Percentiles rank a stretch among this genome's conserved stretches.
Conservation (phyloP, 2,113 vertebrate genomes). For the Tapirus terrestris region DNA sequence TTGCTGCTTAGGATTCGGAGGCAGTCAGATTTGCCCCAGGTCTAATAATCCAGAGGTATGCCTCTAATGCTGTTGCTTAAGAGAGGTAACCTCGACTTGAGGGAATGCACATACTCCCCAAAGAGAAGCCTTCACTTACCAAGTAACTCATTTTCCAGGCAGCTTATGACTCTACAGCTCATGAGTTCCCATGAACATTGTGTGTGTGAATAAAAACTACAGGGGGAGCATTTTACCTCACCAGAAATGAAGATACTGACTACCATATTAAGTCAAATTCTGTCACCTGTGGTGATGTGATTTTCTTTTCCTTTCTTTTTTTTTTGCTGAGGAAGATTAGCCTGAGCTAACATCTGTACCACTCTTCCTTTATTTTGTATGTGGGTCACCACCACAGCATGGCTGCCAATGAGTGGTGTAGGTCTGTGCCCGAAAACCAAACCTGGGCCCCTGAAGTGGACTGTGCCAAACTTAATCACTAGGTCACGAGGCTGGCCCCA, state of each 20-base stretch:
- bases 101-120: rapidly evolving
- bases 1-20: not conserved
- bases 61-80: not conserved
- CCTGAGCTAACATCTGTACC: too few species aligned
- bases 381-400: too few species aligned
- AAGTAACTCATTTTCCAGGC: not conserved
- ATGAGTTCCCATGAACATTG: not conserved
- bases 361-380: too few species aligned
- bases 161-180: not conserved
- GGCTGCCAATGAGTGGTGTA: too few species aligned
- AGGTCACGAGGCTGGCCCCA: too few species aligned
- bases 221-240: not conserved
- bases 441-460: too few species aligned
- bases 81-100: not conserved
- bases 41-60: not conserved
- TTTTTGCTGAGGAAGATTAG: too few species aligned
- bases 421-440: too few species aligned
- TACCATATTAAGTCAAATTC: not conserved
- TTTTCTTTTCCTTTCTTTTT: not conserved
- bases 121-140: not conserved
- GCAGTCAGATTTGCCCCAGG: not conserved
- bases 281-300: too few species aligned
- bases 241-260: not conserved
- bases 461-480: too few species aligned
- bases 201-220: not conserved